Percentiles rank a stretch among this genome's conserved stretches.
These are phyloP conservation scores for Eumacrocentrus americanus DNA, from an alignment of 2,888 invertebrate species.

Conservation along the genomic window DNA sequence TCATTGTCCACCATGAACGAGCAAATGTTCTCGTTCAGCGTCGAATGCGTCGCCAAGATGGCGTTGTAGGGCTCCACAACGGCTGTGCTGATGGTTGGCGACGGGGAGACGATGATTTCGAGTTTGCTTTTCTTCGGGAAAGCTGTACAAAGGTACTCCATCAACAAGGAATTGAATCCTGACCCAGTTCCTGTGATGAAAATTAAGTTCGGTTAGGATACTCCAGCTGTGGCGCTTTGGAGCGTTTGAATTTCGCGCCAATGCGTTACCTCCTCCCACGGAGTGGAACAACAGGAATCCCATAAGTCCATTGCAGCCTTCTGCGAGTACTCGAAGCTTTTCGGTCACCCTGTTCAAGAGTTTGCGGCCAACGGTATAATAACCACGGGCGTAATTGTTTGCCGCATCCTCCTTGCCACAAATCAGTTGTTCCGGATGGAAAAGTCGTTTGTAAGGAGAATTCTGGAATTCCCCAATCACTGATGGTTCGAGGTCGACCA, in stretches of 20 bases:
- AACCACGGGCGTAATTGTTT: constrained; percentile 64
- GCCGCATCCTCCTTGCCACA: constrained; percentile 65
- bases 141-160: constrained; percentile 50
- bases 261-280: constrained; percentile 37
- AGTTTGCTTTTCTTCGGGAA: constrained; percentile 69
- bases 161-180: constrained; percentile 53
- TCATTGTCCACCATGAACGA: constrained; percentile 58
- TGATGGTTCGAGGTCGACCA: constrained; percentile 68
- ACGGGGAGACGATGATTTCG: constrained; percentile 54
- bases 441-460: constrained; percentile 61
- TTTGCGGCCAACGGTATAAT: constrained; percentile 65
- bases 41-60: constrained; percentile 56
- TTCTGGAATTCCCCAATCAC: constrained; percentile 52
- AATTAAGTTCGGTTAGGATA: too few relatives aligned
- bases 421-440: constrained; percentile 66
- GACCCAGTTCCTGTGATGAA: constrained; percentile 57
- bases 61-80: constrained; percentile 60
- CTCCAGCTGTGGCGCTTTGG: too few relatives aligned
- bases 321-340: constrained; percentile 56
- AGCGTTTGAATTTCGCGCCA: too few relatives aligned
- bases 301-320: constrained; percentile 48
- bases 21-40: constrained; percentile 53
- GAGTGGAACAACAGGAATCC: constrained; percentile 38
- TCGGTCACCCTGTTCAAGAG: constrained; percentile 62
- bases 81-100: constrained; percentile 59